Evolutionary conservation across 2,797 vertebrate genomes (phyloP).

Genomic region (Danio albolineatus): DNA sequence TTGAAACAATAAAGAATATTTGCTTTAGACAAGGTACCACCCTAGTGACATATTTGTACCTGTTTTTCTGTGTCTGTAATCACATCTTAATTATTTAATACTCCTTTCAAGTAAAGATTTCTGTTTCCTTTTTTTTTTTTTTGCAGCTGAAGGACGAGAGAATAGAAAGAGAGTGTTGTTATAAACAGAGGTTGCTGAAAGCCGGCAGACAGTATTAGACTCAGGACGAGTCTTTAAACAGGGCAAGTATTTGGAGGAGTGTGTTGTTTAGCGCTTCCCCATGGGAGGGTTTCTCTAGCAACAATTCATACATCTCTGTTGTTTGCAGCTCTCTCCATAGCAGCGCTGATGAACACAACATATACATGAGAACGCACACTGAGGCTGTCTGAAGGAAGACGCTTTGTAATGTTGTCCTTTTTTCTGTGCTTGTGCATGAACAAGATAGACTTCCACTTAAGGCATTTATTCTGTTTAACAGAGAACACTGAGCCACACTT

Average conservation of each 20-base stretch:
- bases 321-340: conserved; percentile 52
- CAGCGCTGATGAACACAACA: conserved; percentile 44
- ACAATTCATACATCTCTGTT: conserved; percentile 38
- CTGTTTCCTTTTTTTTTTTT: neutral
- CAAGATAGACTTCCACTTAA: too few species aligned
- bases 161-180: conserved; percentile 49
- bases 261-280: conserved; percentile 29
- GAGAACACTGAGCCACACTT: too few species aligned
- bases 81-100: too few species aligned
- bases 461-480: too few species aligned
- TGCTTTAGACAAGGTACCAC: too few species aligned
- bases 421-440: neutral
- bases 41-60: too few species aligned
- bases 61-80: too few species aligned
- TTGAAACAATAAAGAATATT: too few species aligned
- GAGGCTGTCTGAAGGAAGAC: too few species aligned
- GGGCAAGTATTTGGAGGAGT: conserved; percentile 25
- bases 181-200: neutral
- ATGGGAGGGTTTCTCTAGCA: conserved; percentile 53
- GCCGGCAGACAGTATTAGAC: conserved; percentile 37
- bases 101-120: too few species aligned
- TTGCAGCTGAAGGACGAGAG: conserved; percentile 56
- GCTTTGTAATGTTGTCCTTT: too few species aligned
- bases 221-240: conserved; percentile 29
- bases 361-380: neutral